Evolutionary conservation across 2,113 vertebrate species (phyloP).

Genomic region (Pseudopodoces humilis): DNA sequence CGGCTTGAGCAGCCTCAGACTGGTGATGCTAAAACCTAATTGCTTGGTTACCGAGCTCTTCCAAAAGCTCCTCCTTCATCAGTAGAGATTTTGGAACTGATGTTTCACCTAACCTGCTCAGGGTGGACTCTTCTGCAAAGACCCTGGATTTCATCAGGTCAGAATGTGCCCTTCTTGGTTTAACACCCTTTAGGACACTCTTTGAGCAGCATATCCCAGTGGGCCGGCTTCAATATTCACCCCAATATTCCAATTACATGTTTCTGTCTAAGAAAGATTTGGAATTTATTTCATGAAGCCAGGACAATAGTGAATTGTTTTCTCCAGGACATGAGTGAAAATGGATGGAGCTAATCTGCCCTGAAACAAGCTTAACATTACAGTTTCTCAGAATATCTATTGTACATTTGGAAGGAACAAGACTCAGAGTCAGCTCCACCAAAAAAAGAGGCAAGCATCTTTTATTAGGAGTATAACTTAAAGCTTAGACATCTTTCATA

Average conservation of each 20-base stretch:
- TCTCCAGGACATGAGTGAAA: not conserved
- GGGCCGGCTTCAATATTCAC: not conserved
- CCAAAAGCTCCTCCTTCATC: not conserved
- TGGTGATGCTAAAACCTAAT: not conserved
- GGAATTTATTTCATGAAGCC: not conserved
- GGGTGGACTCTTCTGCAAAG: not conserved
- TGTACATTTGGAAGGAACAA: not conserved
- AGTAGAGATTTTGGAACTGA: not conserved
- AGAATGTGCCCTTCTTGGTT: not conserved
- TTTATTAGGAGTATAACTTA: not conserved
- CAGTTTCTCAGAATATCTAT: not conserved
- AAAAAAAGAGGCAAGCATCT: not conserved
- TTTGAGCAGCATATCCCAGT: not conserved
- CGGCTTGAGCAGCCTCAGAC: not conserved
- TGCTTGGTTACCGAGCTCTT: not conserved
- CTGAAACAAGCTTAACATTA: not conserved
- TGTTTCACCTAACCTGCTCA: not conserved
- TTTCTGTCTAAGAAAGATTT: not conserved
- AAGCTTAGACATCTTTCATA: not conserved
- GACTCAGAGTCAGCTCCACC: not conserved
- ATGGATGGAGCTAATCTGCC: not conserved
- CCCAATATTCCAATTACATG: not conserved
- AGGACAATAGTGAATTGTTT: not conserved
- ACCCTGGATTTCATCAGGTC: not conserved
- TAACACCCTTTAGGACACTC: not conserved